These are phyloP conservation scores for Meta bourneti DNA, from an alignment of 2,888 invertebrate genomes.

Conservation along the genomic window DNA sequence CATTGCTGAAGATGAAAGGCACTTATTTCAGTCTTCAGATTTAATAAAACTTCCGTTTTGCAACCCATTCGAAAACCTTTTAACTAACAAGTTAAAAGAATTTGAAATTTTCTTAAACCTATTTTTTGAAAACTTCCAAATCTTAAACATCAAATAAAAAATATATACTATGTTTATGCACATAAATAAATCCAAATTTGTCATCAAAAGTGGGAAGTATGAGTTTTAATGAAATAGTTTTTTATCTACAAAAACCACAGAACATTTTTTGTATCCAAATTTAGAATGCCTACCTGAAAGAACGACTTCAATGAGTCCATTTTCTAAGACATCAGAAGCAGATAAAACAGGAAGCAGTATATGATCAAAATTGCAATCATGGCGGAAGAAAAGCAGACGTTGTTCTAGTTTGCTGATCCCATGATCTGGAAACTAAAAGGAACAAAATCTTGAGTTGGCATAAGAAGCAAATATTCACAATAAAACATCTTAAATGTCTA, in stretches of 20 bases:
- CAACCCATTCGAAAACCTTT: neutral
- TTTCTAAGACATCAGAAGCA: conserved; percentile 93
- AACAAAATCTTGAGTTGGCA: neutral
- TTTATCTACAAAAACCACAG: no score
- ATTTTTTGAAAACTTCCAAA: no score
- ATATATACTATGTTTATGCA: neutral
- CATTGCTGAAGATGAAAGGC: no score
- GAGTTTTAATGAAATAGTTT: no score
- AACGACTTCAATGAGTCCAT: conserved; percentile 97
- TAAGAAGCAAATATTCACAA: neutral
- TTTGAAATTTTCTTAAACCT: neutral
- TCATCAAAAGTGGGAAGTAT: no score
- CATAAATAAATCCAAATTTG: neutral
- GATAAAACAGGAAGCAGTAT: conserved; percentile 85
- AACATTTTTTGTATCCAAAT: neutral
- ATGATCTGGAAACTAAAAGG: conserved; percentile 91
- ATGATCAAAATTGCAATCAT: conserved; percentile 96
- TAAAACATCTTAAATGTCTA: neutral
- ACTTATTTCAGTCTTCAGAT: no score
- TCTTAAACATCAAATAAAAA: no score
- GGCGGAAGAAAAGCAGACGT: conserved; percentile 95
- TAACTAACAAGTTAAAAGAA: neutral
- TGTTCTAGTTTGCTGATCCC: conserved; percentile 94
- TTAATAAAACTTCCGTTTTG: no score
- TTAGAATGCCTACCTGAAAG: conserved; percentile 88